Conservation (phyloP, 2,113 vertebrate genomes). For the Steatornis caripensis region DNA sequence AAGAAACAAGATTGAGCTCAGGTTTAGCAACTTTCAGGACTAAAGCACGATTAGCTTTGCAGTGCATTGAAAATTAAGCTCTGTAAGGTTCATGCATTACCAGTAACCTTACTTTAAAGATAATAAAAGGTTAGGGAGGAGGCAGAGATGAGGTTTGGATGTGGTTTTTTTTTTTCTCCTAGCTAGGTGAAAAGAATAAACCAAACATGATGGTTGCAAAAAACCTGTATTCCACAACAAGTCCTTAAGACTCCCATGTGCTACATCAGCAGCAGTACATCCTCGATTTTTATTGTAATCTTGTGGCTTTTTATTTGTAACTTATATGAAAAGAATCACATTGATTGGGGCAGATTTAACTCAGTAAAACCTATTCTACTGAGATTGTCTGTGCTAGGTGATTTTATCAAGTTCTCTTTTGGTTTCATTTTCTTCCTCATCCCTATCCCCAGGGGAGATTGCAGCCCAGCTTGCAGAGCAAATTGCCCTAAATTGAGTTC, state of each 20-base stretch:
- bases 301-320: constrained; percentile 96
- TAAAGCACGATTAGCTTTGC: neutral
- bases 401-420: constrained; percentile 97
- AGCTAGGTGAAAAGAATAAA: constrained; percentile 57
- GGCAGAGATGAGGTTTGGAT: neutral
- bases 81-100: neutral
- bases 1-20: neutral
- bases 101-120: constrained; percentile 31
- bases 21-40: constrained; percentile 18
- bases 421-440: constrained; percentile 96
- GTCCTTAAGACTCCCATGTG: constrained; percentile 74
- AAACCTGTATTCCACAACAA: constrained; percentile 73
- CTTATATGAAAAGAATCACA: constrained; percentile 96
- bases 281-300: constrained; percentile 83
- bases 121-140: constrained; percentile 25
- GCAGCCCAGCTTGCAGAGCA: constrained; percentile 93
- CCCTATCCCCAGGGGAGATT: constrained; percentile 89
- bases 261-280: constrained; percentile 70
- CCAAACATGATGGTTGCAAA: constrained; percentile 64
- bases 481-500: constrained; percentile 99
- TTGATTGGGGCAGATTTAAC: constrained; percentile 97
- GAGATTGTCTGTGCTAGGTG: constrained; percentile 88
- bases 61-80: constrained; percentile 43
- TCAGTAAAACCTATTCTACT: constrained; percentile 94
- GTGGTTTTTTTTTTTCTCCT: neutral